A percentile compares a stretch with the other conserved stretches of the same genome.
Conservation (phyloP, 2,797 vertebrate species). For the Hemibagrus guttatus region DNA sequence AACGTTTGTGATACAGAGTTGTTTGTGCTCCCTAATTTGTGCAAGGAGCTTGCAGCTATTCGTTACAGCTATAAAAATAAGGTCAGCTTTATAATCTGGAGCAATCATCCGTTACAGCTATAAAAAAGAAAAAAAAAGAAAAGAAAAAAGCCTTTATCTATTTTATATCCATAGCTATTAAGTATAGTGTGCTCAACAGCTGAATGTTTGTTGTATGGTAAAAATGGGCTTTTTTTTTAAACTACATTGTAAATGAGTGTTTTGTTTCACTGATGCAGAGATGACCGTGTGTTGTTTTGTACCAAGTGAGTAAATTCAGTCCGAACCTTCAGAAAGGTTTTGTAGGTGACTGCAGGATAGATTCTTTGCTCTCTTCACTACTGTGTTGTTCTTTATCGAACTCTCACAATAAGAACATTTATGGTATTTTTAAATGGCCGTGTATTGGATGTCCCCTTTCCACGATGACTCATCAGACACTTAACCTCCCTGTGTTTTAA, state of each 20-base stretch:
- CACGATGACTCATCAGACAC: constrained; percentile 21
- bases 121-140: too few relatives aligned
- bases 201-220: background rate
- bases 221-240: background rate
- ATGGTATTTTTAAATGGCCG: background rate
- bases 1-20: background rate
- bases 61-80: constrained; percentile 11
- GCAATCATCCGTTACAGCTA: background rate
- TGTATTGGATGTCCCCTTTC: background rate
- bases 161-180: constrained; percentile 20
- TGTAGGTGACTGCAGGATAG: background rate
- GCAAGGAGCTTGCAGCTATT: background rate
- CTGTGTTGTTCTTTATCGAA: background rate
- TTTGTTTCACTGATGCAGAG: background rate
- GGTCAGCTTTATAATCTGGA: constrained; percentile 2
- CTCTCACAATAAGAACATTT: background rate
- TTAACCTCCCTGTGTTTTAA: constrained; percentile 5
- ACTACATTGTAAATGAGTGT: background rate
- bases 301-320: background rate
- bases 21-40: background rate
- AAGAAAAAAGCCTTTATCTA: background rate
- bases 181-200: background rate
- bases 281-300: background rate
- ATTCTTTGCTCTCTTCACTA: background rate
- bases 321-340: background rate